Conservation (phyloP, 2,797 vertebrate species). For the Pangasius larnaudii region DNA sequence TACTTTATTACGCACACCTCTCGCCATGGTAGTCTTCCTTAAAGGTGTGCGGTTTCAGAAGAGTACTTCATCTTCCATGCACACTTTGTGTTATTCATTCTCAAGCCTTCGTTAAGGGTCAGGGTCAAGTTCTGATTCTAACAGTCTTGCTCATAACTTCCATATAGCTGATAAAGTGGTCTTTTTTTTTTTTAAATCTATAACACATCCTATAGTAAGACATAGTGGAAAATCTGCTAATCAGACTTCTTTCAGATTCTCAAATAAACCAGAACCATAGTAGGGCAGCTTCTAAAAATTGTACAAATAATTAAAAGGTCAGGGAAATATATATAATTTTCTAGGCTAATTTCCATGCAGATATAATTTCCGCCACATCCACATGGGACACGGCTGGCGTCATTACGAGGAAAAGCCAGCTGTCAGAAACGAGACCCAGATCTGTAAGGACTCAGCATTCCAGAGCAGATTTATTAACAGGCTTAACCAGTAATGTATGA, state of each 20-base stretch:
- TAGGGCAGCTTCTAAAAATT: constrained; percentile 53
- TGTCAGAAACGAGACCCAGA: constrained; percentile 38
- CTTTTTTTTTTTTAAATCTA: no score
- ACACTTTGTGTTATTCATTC: no score
- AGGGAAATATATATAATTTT: constrained; percentile 58
- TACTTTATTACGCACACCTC: neutral
- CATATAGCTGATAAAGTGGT: neutral
- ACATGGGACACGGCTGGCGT: constrained; percentile 49
- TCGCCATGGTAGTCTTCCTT: neutral
- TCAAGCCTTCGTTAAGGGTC: neutral
- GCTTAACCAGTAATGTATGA: neutral
- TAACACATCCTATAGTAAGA: neutral
- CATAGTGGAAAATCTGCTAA: neutral
- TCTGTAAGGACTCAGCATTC: neutral
- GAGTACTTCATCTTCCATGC: neutral
- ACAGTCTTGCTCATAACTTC: no score
- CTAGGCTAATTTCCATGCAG: constrained; percentile 59
- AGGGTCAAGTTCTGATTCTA: neutral
- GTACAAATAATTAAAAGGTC: constrained; percentile 60
- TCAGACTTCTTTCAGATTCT: neutral
- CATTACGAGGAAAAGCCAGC: constrained; percentile 47
- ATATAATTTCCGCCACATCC: constrained; percentile 54
- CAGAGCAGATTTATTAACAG: neutral
- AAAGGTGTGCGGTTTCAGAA: no score
- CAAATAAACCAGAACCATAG: constrained; percentile 36